A percentile compares a stretch with the other conserved stretches of the same genome.
Evolutionary conservation across 1,140 invertebrate species (phyloP).

Genomic region (Pogonognathellus flavescens): DNA sequence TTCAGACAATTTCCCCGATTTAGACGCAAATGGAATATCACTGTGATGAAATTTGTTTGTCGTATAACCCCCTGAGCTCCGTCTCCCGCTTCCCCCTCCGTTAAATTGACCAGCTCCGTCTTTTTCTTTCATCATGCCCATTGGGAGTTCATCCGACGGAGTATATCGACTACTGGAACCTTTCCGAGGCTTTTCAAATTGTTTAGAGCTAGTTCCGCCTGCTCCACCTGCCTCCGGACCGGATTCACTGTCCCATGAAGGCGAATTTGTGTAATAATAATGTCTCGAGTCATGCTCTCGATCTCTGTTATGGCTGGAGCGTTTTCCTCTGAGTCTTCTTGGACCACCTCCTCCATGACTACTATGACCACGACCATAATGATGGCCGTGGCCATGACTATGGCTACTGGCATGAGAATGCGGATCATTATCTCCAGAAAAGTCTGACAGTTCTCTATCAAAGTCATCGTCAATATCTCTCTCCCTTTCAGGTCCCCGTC

Average conservation of each 20-base stretch:
- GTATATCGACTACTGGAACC: neutral
- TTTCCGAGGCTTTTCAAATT: neutral
- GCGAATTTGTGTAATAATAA: conserved; percentile 64
- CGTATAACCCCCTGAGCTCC: neutral
- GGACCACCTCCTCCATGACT: conserved; percentile 24
- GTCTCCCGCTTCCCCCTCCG: neutral
- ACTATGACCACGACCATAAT: conserved; percentile 14
- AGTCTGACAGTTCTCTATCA: conserved; percentile 42
- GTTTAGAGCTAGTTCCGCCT: neutral
- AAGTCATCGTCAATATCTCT: conserved; percentile 15
- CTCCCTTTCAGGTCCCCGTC: conserved; percentile 9
- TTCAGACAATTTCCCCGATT: conserved; percentile 25
- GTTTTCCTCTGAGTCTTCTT: conserved; percentile 35
- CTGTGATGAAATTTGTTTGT: neutral
- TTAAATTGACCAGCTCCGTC: neutral
- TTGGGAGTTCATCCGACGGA: neutral
- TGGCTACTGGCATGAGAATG: conserved; percentile 35
- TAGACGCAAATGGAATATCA: conserved; percentile 22
- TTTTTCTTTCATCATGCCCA: neutral
- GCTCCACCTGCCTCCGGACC: conserved; percentile 34
- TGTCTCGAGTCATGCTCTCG: conserved; percentile 10
- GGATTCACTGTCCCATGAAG: conserved; percentile 64
- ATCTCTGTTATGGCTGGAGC: conserved; percentile 14
- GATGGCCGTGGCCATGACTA: conserved; percentile 9
- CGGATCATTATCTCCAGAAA: conserved; percentile 35